Base-by-base conservation (phyloP, 64 coral and sea anemone species). In the Cladopsammia gracilis region DNA sequence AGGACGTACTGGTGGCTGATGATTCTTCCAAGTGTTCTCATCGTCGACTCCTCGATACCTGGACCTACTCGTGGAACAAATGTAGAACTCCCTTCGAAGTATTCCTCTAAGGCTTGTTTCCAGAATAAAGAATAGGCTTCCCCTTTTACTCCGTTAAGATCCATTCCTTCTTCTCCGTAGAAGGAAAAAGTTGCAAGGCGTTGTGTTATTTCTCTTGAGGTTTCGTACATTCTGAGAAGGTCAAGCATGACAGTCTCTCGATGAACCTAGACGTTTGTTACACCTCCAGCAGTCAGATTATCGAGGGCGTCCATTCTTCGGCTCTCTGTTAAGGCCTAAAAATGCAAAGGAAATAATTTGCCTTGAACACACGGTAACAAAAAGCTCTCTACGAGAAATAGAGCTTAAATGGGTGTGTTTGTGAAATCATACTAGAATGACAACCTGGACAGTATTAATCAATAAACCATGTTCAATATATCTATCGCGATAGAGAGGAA, bases 1-100 rank as follows among this genome's bases (percentile, higher is more conserved):
- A 88, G 52, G 20, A 94, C 74, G 73, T 88, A 94, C 10, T 86
- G 74, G 59, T 94, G 92, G 51, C 85, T 68, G 59, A 86, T 86
- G 15, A 88, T 75, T 16, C 85, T 54, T 82, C 93, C 93, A n/a
- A n/a, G n/a, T n/a, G n/a, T n/a, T n/a, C n/a, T n/a, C n/a, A n/a
- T n/a, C 34, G 34, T 1, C 2, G 77, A 62, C 48, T 94, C 84
- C 0, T 62, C 45, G 47, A 94, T 52, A 22, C 88, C 84, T 16
- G 92, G 49, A 59, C 73, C 80, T 79, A 78, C 87, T 73, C 75
- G 66, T 14, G 75, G 92, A 48, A 81, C 67, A 56, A 81, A 93
- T 5, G 75, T 75, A n/a, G 60, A 75, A 43, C 58, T 67, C 59
- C 92, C 92, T 66, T 93, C 92, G 70, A 78, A 94, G 25, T 43